phyloP scores from a whole-genome alignment of 2,888 invertebrate species.

The Choreutis nemorana region DNA sequence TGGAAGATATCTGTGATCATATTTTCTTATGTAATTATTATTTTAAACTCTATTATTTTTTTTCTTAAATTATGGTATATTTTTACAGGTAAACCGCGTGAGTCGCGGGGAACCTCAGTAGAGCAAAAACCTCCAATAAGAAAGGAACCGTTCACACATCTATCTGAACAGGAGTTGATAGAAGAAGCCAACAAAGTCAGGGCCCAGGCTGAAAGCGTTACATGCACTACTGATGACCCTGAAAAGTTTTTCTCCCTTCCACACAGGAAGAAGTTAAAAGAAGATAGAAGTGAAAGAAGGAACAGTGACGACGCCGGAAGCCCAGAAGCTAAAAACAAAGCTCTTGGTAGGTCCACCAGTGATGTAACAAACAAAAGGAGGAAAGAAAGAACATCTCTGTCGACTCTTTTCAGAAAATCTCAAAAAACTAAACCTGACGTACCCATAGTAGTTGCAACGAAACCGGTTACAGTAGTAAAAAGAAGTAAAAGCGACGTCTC shows the following conservation, averaged over 20 bases:
- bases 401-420: slow-evolving; percentile 70
- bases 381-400: slow-evolving; percentile 70
- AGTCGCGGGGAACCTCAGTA: slow-evolving; percentile 37
- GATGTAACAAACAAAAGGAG: slow-evolving; percentile 59
- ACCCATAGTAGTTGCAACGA: slow-evolving; percentile 54
- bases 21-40: too few relatives aligned
- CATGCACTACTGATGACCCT: slow-evolving; percentile 70
- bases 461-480: slow-evolving; percentile 49
- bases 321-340: slow-evolving; percentile 29
- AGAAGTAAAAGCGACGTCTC: slow-evolving; percentile 73
- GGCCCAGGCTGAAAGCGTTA: slow-evolving; percentile 76
- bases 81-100: slow-evolving; percentile 60
- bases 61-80: too few relatives aligned
- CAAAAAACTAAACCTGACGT: slow-evolving; percentile 61
- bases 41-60: too few relatives aligned
- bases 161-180: slow-evolving; percentile 75
- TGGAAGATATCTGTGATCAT: too few relatives aligned
- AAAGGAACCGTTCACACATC: slow-evolving; percentile 70
- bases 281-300: slow-evolving; percentile 40
- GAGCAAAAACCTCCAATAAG: slow-evolving; percentile 36
- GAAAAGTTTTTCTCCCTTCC: slow-evolving; percentile 75
- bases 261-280: slow-evolving; percentile 65
- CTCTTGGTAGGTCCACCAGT: slow-evolving; percentile 64
- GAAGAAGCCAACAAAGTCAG: slow-evolving; percentile 80
- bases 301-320: slow-evolving; percentile 64